A percentile compares a stretch with the other conserved stretches of the same genome.
phyloP scores from a whole-genome alignment of 2,113 vertebrate species.

The Panurus biarmicus region DNA sequence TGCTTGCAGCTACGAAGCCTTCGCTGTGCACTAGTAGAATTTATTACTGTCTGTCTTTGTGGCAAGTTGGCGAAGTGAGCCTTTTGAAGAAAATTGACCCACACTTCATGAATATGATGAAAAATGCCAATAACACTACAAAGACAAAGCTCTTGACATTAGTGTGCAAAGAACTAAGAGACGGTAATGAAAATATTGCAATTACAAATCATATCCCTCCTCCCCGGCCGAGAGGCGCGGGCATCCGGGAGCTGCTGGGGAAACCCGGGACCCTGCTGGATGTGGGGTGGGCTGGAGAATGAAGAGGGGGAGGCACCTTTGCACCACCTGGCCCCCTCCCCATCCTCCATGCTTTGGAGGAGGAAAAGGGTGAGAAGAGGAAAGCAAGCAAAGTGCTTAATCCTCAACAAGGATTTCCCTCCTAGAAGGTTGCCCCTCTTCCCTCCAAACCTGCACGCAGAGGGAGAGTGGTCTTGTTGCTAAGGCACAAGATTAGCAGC shows the following conservation, averaged over 20 bases:
- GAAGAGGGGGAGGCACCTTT: background rate
- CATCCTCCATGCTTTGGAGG: background rate
- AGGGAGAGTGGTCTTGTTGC: background rate
- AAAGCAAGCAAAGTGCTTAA: background rate
- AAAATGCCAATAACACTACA: conserved; percentile 87
- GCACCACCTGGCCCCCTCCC: background rate
- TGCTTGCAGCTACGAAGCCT: conserved; percentile 82
- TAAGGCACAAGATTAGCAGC: background rate
- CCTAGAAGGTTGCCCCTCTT: background rate
- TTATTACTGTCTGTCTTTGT: conserved; percentile 86
- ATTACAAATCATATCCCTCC: conserved; percentile 73
- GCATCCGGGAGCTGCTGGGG: background rate
- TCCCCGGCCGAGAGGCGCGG: background rate
- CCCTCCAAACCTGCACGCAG: background rate
- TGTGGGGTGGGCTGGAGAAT: background rate
- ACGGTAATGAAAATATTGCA: conserved; percentile 77
- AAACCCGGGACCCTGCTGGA: background rate
- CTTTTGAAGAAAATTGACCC: conserved; percentile 89
- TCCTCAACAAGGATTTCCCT: background rate
- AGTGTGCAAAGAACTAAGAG: conserved; percentile 76
- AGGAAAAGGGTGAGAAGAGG: background rate
- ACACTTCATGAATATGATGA: conserved; percentile 88
- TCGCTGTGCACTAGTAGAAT: conserved; percentile 80
- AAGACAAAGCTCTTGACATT: conserved; percentile 83
- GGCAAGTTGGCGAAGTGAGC: conserved; percentile 82